Conservation (phyloP, 2,797 vertebrate species). For the Danio choprae region DNA sequence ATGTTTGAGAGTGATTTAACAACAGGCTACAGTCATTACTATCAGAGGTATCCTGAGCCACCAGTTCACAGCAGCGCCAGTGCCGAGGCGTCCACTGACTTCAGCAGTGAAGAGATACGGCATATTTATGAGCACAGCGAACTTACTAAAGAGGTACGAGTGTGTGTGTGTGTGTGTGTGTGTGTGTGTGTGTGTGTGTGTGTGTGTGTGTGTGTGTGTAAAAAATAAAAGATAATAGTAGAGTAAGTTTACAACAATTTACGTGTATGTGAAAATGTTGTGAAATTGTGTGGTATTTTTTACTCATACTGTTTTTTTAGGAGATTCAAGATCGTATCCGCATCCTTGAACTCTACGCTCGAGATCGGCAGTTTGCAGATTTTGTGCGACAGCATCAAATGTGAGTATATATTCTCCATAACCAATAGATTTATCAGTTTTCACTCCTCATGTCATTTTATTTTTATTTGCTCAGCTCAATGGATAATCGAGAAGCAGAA, state of each 20-base stretch:
- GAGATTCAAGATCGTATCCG: slow-evolving; percentile 97
- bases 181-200: not conserved
- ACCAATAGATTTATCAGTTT: not conserved
- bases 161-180: not conserved
- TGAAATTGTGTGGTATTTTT: slow-evolving; percentile 17
- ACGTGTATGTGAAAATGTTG: not conserved
- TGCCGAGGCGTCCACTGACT: slow-evolving; percentile 87
- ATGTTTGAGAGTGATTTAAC: slow-evolving; percentile 88
- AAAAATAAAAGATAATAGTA: not conserved
- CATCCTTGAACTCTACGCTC: slow-evolving; percentile 93
- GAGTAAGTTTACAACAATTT: not conserved
- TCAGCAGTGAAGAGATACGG: slow-evolving; percentile 94
- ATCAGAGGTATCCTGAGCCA: slow-evolving; percentile 83
- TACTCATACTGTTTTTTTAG: slow-evolving; percentile 72
- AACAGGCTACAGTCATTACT: slow-evolving; percentile 86
- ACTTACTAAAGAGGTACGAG: slow-evolving; percentile 87
- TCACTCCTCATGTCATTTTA: not conserved
- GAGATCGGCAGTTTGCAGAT: slow-evolving; percentile 93
- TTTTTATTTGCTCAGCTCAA: slow-evolving; percentile 42
- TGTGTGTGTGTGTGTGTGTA: not conserved
- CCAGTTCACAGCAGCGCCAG: slow-evolving; percentile 84
- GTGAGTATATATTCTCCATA: slow-evolving; percentile 76
- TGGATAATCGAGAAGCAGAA: slow-evolving; percentile 47
- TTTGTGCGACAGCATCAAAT: slow-evolving; percentile 91
- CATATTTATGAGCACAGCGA: slow-evolving; percentile 94